Base-by-base conservation (phyloP, 2,113 vertebrate genomes). In the Leptosomus discolor region DNA sequence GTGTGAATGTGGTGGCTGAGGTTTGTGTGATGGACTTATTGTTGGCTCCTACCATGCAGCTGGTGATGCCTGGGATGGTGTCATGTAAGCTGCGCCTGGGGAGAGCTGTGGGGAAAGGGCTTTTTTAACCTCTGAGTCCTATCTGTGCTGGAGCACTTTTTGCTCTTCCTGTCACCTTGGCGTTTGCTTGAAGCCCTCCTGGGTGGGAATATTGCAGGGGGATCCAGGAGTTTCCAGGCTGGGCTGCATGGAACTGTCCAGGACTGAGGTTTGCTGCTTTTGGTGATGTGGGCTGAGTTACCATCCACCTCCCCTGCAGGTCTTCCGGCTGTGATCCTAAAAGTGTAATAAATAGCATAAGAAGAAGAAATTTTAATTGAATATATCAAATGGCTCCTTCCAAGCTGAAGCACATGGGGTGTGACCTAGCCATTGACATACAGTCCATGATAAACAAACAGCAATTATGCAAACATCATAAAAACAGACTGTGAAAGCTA, bases 361-460 rank as follows among this genome's bases (percentile, higher is more conserved):
- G 22, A 43, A 78, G 50, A 23, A 70, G 46, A 48, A 45, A 73
- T 61, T 54, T 16, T 78, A 71, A 85, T 71, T 70, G 57, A 85
- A 46, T 82, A 26, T 51, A 71, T 81, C 65, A 82, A 82, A 46
- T 27, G 36, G 36, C 76, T 95, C 69, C 86, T 91, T 84, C 67
- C 90, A 78, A 92, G 71, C 14, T 1, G 32, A 67, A 87, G 88
- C 11, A 3, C 57, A 14, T 0, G 39, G 92, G 79, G 90, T 92
- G 94, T 85, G 88, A 97, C 95, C 94, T 92, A 92, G 86, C 86
- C 81, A 32, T 88, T 81, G 82, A 91, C 85, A 91, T n/a, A 39
- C 63, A 70, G 29, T 82, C 92, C 79, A 24, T 29, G 80, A 91
- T 88, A 96, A 96, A 95, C 92, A 97, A 96, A 93, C 90, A 95